Evolutionary conservation across 2,888 invertebrate genomes (phyloP), one percentile per base, ranked within the genome.

Genomic region (Drosophila monieri): DNA sequence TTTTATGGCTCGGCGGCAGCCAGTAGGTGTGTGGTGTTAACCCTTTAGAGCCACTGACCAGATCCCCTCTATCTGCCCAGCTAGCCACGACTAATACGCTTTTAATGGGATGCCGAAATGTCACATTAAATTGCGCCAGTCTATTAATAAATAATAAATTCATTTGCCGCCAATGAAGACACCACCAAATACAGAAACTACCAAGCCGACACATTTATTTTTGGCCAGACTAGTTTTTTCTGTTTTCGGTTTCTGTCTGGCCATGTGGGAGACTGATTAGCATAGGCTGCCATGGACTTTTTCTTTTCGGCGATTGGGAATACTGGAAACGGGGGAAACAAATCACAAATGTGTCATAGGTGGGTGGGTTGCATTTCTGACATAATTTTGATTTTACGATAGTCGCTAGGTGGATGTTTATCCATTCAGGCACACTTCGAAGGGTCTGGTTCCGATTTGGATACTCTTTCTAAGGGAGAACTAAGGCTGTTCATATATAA

Each of bases 221-320:
- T 86, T 79, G 88, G 88, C 44, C 54, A 74, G 71, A 77, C 88
- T 37, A 71, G 75, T 83, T 69, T 35, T 32, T 18, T 15, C 62
- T 35, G 27, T 18, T 52, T 39, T 52, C 56, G 37, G 25, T 52
- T 43, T 48, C 51, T 39, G 76, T 78, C 74, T 88, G 79, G 80
- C 88, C 73, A 84, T 80, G 84, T 88, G 84, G 84, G 88, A 88
- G 84, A 73, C 78, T 88, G 88, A 84, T 85, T 86, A 88, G 74
- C 88, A 85, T 86, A 73, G 56, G 66, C 59, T 64, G 69, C 48
- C 71, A 35, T 41, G 39, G 60, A 43, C 52, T 77, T 70, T 49
- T 71, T 41, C 55, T 41, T 18, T 8, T 44, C 15, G 15, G 41
- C 32, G 47, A 66, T 68, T 70, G 51, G 53, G 49, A 69, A 53